Evolutionary conservation across 2,888 invertebrate genomes (phyloP).

Genomic region (Rhingia campestris): DNA sequence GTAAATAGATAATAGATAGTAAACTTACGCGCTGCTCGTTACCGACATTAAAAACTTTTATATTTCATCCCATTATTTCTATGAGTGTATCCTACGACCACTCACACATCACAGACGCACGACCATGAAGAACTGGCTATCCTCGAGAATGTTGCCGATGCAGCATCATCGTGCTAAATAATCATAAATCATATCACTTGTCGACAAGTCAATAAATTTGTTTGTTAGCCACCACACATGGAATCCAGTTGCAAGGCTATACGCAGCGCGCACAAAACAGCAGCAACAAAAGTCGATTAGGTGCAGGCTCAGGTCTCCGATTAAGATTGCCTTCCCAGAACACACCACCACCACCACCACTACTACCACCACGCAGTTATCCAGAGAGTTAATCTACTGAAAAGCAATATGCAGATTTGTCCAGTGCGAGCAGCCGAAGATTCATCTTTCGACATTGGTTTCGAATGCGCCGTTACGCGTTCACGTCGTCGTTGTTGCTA

Average conservation of each 20-base stretch:
- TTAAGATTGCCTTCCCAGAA: slow-evolving; percentile 71
- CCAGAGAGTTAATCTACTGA: slow-evolving; percentile 61
- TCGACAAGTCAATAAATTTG: slow-evolving; percentile 79
- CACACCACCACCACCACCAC: slow-evolving; percentile 1
- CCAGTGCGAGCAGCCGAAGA: slow-evolving; percentile 60
- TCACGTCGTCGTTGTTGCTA: slow-evolving; percentile 13
- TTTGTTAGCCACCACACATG: slow-evolving; percentile 77
- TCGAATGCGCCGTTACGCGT: slow-evolving; percentile 70
- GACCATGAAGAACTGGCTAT: slow-evolving; percentile 49
- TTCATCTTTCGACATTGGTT: slow-evolving; percentile 65
- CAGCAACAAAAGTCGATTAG: slow-evolving; percentile 71
- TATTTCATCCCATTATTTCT: no score
- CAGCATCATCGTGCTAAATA: slow-evolving; percentile 79
- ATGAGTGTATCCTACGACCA: neutral
- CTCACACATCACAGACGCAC: slow-evolving; percentile 33
- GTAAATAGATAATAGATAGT: no score
- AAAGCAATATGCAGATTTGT: slow-evolving; percentile 73
- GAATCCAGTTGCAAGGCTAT: slow-evolving; percentile 59
- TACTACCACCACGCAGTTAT: slow-evolving; percentile 57
- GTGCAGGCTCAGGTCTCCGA: slow-evolving; percentile 46
- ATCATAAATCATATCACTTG: slow-evolving; percentile 82
- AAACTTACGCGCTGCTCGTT: no score
- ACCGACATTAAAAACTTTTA: no score
- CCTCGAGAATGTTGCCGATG: slow-evolving; percentile 26
- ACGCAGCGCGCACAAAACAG: slow-evolving; percentile 34